Conservation (phyloP, 2,113 vertebrate species). For the Scolopax mira region DNA sequence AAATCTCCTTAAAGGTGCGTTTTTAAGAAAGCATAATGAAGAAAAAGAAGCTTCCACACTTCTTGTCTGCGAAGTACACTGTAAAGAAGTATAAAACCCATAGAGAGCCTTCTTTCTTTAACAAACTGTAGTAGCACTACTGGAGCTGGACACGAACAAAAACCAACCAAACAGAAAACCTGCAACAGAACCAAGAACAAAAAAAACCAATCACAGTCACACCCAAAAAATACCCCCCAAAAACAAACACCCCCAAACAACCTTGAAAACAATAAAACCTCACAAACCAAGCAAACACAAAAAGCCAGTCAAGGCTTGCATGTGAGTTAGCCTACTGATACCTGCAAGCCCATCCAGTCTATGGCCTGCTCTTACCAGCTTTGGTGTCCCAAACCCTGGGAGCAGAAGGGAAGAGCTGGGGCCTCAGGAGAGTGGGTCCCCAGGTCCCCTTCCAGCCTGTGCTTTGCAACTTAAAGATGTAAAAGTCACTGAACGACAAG, state of each 20-base stretch:
- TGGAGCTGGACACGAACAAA: neutral
- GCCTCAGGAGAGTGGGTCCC: neutral
- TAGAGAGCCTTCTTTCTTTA: neutral
- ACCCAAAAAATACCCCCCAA: too few species aligned
- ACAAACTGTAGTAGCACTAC: neutral
- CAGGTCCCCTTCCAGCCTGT: neutral
- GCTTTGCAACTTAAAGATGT: slow-evolving; percentile 58
- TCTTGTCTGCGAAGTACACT: neutral
- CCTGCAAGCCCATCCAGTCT: neutral
- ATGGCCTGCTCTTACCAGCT: neutral
- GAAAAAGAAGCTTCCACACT: accelerated
- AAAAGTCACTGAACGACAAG: slow-evolving; percentile 16
- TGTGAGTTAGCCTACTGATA: neutral
- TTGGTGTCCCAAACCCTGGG: slow-evolving; percentile 13
- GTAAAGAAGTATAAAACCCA: neutral
- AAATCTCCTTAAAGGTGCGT: neutral
- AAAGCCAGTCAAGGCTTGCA: neutral
- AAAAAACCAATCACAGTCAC: neutral
- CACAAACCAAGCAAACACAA: too few species aligned
- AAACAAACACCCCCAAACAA: neutral
- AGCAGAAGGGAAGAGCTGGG: neutral
- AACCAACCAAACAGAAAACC: neutral
- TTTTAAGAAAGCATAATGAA: neutral
- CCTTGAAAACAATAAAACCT: neutral
- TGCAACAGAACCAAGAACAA: neutral